Evolutionary conservation across 1,140 invertebrate genomes (phyloP).

Genomic region (Trichogramma pretiosum): DNA sequence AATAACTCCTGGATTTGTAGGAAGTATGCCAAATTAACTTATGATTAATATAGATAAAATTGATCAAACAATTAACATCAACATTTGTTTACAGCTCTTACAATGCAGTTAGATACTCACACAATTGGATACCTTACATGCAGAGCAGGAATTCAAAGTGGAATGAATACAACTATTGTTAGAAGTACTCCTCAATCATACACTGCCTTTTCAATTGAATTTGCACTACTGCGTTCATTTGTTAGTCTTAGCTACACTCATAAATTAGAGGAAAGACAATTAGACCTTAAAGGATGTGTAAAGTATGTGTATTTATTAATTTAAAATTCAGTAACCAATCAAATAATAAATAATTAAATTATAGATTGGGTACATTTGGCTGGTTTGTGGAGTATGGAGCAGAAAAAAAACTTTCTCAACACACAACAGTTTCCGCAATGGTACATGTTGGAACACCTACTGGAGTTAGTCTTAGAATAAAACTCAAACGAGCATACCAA

Average conservation of each 20-base stretch:
- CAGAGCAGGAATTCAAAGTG: slow-evolving; percentile 60
- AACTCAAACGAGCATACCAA: slow-evolving; percentile 77
- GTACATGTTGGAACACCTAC: slow-evolving; percentile 75
- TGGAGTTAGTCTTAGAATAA: slow-evolving; percentile 81
- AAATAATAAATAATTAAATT: slow-evolving; percentile 11
- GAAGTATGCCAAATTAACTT: slow-evolving; percentile 45
- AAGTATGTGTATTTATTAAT: slow-evolving; percentile 56
- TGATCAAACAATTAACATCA: slow-evolving; percentile 5
- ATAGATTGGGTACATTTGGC: slow-evolving; percentile 78
- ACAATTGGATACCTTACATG: slow-evolving; percentile 81
- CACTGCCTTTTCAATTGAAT: slow-evolving; percentile 61
- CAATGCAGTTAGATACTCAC: slow-evolving; percentile 74
- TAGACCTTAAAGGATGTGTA: slow-evolving; percentile 63
- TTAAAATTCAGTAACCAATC: neutral
- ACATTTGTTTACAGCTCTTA: slow-evolving; percentile 55
- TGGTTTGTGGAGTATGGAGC: slow-evolving; percentile 80
- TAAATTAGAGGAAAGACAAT: slow-evolving; percentile 67
- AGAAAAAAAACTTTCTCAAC: slow-evolving; percentile 86
- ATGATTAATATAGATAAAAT: neutral
- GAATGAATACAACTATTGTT: slow-evolving; percentile 70
- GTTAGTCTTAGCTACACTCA: slow-evolving; percentile 65
- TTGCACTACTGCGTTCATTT: slow-evolving; percentile 75
- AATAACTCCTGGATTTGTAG: slow-evolving; percentile 60
- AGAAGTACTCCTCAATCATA: slow-evolving; percentile 58
- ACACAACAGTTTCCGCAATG: slow-evolving; percentile 77